Conservation (phyloP, 2,888 invertebrate genomes). For the Eilema caniola region DNA sequence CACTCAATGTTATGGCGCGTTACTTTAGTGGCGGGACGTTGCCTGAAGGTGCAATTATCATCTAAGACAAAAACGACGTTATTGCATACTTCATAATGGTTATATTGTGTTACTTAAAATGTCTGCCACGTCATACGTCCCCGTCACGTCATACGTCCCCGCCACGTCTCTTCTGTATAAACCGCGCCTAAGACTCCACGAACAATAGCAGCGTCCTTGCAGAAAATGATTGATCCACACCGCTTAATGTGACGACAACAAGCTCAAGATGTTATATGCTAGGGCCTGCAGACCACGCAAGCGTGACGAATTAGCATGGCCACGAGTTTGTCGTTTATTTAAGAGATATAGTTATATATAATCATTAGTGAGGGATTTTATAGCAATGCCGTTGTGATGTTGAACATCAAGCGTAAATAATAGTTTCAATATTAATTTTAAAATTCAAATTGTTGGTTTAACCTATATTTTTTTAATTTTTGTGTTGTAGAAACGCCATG, state of each 20-base stretch:
- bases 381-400: neutral
- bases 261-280: neutral
- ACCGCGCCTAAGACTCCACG: neutral
- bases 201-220: neutral
- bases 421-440: neutral
- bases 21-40: too few relatives aligned
- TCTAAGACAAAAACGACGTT: too few relatives aligned
- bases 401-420: neutral
- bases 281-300: neutral
- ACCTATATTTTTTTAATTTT: too few relatives aligned
- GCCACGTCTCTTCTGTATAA: too few relatives aligned
- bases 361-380: neutral
- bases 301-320: neutral
- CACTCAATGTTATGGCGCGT: too few relatives aligned
- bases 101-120: too few relatives aligned
- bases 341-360: neutral
- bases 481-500: neutral
- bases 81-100: too few relatives aligned
- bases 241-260: neutral
- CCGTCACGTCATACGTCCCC: too few relatives aligned
- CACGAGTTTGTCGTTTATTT: neutral
- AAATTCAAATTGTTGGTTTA: neutral
- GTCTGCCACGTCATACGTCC: too few relatives aligned
- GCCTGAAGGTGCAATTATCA: too few relatives aligned
- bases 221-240: neutral